phyloP scores from a whole-genome alignment of 2,113 vertebrate species.

The Chlamydotis undulata region DNA sequence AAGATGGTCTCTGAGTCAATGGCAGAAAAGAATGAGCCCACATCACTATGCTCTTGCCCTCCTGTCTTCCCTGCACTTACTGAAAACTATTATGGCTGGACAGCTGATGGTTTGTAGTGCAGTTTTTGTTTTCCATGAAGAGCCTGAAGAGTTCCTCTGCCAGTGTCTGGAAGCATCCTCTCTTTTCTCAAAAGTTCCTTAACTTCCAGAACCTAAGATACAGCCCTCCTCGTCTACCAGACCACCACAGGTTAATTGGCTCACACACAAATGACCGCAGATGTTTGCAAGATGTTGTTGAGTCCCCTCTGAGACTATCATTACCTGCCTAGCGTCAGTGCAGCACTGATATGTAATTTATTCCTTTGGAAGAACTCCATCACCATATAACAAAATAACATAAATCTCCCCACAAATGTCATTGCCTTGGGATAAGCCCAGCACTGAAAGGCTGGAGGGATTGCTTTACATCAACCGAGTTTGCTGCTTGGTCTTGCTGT shows the following conservation, averaged over 20 bases:
- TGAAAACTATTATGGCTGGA: not conserved
- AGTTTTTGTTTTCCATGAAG: not conserved
- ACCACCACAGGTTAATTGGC: constrained; percentile 35
- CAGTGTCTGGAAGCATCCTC: not conserved
- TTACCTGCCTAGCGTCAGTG: constrained; percentile 50
- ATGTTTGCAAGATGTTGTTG: constrained; percentile 54
- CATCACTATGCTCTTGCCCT: not conserved
- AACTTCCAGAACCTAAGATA: not conserved
- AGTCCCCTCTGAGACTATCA: constrained; percentile 43
- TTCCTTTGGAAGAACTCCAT: constrained; percentile 60
- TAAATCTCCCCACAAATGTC: constrained; percentile 64
- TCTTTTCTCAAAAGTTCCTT: not conserved
- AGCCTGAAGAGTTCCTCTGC: not conserved
- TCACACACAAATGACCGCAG: constrained; percentile 33
- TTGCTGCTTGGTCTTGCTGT: constrained; percentile 6
- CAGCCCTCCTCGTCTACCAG: not conserved
- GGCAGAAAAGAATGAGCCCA: not conserved
- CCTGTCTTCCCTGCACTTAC: not conserved
- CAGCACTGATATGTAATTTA: constrained; percentile 55
- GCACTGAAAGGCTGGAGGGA: constrained; percentile 30
- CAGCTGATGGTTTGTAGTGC: not conserved
- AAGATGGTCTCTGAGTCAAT: not conserved
- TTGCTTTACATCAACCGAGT: constrained; percentile 1
- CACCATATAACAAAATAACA: constrained; percentile 39
- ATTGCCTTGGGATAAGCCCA: constrained; percentile 52